These are phyloP conservation scores for Megaptera novaeangliae DNA, from an alignment of 2,113 vertebrate species.

Conservation along the genomic window DNA sequence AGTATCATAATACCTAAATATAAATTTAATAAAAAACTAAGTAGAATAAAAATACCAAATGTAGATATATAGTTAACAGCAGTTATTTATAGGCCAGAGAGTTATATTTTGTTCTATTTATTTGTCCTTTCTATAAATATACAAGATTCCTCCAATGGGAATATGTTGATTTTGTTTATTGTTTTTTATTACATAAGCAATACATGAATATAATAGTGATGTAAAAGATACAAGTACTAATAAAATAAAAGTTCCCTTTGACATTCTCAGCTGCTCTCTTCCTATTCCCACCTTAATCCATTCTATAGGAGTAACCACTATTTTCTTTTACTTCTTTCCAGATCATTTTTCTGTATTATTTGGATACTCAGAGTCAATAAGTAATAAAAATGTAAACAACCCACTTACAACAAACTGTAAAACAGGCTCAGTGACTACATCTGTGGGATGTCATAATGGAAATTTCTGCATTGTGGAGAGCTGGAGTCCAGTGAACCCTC, in stretches of 20 bases:
- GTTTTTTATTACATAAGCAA: not conserved
- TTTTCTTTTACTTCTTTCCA: not conserved
- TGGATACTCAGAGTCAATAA: not conserved
- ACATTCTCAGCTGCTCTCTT: not conserved
- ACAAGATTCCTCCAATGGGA: not conserved
- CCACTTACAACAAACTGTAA: not conserved
- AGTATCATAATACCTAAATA: not conserved
- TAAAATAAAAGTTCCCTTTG: not conserved
- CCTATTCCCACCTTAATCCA: not conserved
- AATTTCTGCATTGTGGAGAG: not conserved
- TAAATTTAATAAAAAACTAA: not conserved
- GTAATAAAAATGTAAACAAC: not conserved
- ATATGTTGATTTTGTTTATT: not conserved
- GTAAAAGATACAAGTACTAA: not conserved
- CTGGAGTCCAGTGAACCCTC: not conserved
- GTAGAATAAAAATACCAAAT: conserved; percentile 1
- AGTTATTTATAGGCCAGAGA: not conserved
- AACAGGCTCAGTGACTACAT: not conserved
- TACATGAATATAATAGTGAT: not conserved
- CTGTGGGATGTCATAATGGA: not conserved
- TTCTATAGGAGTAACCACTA: not conserved
- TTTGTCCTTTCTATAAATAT: not conserved
- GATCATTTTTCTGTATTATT: not conserved
- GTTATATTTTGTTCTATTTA: not conserved
- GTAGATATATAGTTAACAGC: not conserved